phyloP scores from a whole-genome alignment of 2,888 invertebrate genomes.

The Pyrrhosoma nymphula region DNA sequence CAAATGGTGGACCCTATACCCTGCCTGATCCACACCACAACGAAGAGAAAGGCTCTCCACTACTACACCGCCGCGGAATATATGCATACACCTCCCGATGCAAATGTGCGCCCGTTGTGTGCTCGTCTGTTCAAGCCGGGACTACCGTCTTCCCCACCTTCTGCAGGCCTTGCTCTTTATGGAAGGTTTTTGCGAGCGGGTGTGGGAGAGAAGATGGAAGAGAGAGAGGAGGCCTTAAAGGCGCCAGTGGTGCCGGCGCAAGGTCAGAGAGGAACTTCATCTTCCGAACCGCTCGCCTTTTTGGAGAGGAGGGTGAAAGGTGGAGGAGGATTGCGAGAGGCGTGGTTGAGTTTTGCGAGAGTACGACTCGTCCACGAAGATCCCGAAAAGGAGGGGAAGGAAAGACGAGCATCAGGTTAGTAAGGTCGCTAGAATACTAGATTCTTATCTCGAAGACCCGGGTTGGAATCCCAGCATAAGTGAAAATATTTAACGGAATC shows the following conservation, averaged over 20 bases:
- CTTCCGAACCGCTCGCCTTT: neutral
- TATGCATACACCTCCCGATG: neutral
- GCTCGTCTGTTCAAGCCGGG: neutral
- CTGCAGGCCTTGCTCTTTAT: neutral
- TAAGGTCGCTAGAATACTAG: too few species aligned
- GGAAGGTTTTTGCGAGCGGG: neutral
- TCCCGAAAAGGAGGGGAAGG: too few species aligned
- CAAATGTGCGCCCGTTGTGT: neutral
- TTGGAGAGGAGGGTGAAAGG: neutral
- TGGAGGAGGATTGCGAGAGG: neutral
- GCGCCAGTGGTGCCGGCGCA: neutral
- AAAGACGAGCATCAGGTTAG: too few species aligned
- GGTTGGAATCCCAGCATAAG: too few species aligned
- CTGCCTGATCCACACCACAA: neutral
- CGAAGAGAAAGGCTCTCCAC: neutral
- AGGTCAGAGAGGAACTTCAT: slow-evolving; percentile 3
- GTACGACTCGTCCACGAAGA: too few species aligned
- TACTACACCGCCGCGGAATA: neutral
- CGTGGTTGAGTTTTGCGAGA: too few species aligned
- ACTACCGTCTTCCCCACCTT: neutral
- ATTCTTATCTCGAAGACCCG: too few species aligned
- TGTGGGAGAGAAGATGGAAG: neutral
- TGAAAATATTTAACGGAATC: too few species aligned
- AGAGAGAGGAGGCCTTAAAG: neutral
- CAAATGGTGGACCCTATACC: neutral